phyloP scores from a whole-genome alignment of 2,113 vertebrate genomes.

The Geococcyx californianus region DNA sequence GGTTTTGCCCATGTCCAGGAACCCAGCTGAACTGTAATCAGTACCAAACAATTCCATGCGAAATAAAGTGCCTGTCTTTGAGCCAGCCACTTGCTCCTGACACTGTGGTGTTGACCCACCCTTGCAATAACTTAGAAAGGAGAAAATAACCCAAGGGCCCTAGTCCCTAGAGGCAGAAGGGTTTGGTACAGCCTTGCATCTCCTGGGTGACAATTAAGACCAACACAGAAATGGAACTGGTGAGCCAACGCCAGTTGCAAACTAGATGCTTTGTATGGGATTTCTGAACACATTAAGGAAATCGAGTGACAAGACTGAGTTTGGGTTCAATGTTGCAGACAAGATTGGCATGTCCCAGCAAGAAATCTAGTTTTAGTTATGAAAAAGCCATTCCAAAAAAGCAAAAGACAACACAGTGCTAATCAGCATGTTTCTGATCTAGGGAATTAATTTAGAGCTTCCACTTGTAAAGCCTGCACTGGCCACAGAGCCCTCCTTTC shows the following conservation, averaged over 20 bases:
- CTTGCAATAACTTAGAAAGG: not conserved
- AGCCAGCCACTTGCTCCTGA: not conserved
- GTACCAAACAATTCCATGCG: not conserved
- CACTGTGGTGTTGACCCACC: accelerated
- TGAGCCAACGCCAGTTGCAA: not conserved
- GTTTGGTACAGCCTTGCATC: not conserved
- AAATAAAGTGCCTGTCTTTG: not conserved
- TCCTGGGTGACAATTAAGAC: not conserved
- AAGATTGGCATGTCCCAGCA: not conserved
- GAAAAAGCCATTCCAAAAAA: not conserved
- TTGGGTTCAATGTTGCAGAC: not conserved
- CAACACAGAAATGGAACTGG: not conserved
- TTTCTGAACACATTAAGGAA: not conserved
- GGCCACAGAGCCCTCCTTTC: not conserved
- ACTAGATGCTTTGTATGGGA: not conserved
- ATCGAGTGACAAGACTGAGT: not conserved
- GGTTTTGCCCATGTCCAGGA: not conserved
- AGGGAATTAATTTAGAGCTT: not conserved
- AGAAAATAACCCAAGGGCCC: not conserved
- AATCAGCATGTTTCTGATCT: not conserved
- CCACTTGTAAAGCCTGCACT: not conserved
- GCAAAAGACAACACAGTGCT: not conserved
- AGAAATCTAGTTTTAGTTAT: not conserved
- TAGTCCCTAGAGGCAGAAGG: accelerated
- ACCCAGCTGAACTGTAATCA: not conserved